phyloP scores from a whole-genome alignment of 35 echinoderm and acorn worm species.

The Ptychodera flava region DNA sequence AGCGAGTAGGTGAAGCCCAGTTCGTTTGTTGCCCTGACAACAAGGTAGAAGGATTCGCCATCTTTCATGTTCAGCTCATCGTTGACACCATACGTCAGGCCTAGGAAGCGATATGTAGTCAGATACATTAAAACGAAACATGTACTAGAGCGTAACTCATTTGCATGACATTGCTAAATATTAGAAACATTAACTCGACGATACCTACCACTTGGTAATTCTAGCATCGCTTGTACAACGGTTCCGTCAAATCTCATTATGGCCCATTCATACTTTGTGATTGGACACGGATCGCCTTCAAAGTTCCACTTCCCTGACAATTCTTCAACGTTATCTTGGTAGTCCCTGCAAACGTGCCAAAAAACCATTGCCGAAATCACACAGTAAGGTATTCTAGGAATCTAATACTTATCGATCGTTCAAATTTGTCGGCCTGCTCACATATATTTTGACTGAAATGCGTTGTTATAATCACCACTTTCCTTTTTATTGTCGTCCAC shows the following conservation, averaged over 20 bases:
- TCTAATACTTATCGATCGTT: no score
- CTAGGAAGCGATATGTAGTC: no score
- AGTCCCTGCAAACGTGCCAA: conserved; percentile 7
- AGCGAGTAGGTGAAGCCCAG: neutral
- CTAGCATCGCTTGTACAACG: neutral
- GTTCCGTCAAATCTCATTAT: conserved; percentile 18
- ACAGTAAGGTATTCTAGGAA: no score
- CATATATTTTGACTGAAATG: no score
- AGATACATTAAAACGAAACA: no score
- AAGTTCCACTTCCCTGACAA: conserved; percentile 34
- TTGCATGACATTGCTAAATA: no score
- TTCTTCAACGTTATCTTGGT: conserved; percentile 3
- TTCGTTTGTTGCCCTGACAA: conserved; percentile 30
- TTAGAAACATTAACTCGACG: no score
- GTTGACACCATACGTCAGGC: neutral
- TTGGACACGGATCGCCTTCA: conserved; percentile 38
- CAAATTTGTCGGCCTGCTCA: no score
- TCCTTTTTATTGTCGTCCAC: no score
- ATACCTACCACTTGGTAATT: no score
- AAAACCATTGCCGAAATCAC: neutral
- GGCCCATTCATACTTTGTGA: conserved; percentile 33
- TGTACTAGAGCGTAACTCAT: no score
- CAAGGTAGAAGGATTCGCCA: conserved; percentile 26
- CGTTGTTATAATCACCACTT: no score
- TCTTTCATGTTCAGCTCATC: conserved; percentile 15